Percentiles rank a stretch among this genome's conserved stretches.
phyloP scores from a whole-genome alignment of 2,113 vertebrate genomes.

The Gallinago jamesoni region DNA sequence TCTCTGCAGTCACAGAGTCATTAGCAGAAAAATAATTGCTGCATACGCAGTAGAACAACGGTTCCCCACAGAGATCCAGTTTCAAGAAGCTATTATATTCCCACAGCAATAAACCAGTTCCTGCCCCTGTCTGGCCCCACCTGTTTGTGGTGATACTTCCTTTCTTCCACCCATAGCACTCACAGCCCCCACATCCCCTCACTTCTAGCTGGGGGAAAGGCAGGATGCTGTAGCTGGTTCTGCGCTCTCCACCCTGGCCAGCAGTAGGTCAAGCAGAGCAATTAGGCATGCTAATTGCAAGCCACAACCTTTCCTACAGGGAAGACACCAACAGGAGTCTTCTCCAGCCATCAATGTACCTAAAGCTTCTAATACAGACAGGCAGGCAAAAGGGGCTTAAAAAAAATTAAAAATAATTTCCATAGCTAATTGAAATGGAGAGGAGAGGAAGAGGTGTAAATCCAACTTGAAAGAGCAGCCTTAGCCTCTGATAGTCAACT shows the following conservation, averaged over 20 bases:
- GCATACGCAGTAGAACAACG: neutral
- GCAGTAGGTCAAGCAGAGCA: neutral
- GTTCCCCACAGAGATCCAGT: neutral
- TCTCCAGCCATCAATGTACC: neutral
- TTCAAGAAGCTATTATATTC: neutral
- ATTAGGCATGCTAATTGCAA: neutral
- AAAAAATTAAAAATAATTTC: neutral
- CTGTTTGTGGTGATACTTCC: neutral
- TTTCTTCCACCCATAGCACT: neutral
- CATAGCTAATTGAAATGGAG: neutral
- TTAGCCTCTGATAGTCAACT: neutral
- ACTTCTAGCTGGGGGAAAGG: neutral
- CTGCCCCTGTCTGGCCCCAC: neutral
- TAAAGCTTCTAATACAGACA: neutral
- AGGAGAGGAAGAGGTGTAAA: neutral
- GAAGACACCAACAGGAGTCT: neutral
- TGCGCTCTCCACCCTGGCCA: neutral
- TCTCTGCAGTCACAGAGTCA: neutral
- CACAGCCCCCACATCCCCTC: neutral
- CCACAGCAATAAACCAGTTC: neutral
- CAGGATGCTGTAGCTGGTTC: neutral
- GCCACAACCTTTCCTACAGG: neutral
- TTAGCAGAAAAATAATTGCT: conserved; percentile 5
- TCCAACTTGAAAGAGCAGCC: conserved; percentile 28
- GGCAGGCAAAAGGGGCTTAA: neutral